Evolutionary conservation across 2,113 vertebrate genomes (phyloP), one percentile per base, ranked within the genome.

Genomic region (Forbesichthys agassizii): DNA sequence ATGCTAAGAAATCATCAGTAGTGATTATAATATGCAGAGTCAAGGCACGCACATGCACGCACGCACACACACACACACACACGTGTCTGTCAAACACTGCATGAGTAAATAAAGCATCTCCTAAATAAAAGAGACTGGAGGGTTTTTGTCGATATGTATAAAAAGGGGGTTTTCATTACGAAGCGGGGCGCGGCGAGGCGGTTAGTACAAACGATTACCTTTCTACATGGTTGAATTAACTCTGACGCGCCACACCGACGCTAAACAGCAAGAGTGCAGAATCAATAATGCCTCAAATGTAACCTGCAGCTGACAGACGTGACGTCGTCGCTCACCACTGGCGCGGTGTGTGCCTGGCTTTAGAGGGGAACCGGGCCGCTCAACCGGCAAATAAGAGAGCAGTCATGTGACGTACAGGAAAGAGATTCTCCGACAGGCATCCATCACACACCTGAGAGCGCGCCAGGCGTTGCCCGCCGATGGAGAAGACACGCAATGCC

Each of bases 331-430:
- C 73, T 75, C 74, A 81, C 69, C 77, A 87, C 78, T 74, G 81
- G 78, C 75, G 79, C 85, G 84, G 84, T 82, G 78, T 75, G 79
- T 77, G 51, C 70, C 69, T 27, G 64, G 74, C 78, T 78, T 74
- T 78, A 69, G 64, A 69, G 68, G 54, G 80, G 80, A 83, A 86
- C 77, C 69, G 66, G 84, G 81, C 84, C 85, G 88, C 71, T 86
- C 88, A 87, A 86, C 84, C 88, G 88, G 81, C 82, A 88, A 90
- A 90, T 88, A 81, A 84, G 88, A 79, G 79, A 75, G 80, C 86
- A 80, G 85, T 69, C 84, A 64, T 80, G 85, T 85, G 84, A 79
- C 81, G 80, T 84, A 81, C 46, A 81, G 79, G 82, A 66, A 49
- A 61, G 83, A 81, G 57, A 69, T 61, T 58, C 64, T 74, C 81